Base-by-base conservation (phyloP, 2,113 vertebrate genomes). In the cat (Felis catus) region DNA sequence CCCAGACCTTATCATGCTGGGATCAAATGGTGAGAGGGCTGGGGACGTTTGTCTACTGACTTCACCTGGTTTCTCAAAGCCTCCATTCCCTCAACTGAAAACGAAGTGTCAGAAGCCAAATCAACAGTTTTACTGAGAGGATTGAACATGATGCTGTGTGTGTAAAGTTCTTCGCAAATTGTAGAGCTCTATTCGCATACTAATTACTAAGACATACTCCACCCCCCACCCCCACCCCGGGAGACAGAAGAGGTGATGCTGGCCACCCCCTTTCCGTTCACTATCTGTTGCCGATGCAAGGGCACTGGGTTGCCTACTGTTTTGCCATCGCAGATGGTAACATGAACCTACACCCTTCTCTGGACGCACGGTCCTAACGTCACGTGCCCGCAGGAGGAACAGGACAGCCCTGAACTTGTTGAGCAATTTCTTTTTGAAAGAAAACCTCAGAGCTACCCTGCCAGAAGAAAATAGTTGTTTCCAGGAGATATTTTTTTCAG, bases 391-490 rank as follows among this genome's bases (percentile, higher is more conserved):
- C 5, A 18, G 80, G 36, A 85, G 66, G 16, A 33, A 78, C 51
- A 39, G 58, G 91, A 96, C 84, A 88, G 12, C 81, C 48, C 31
- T 51, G 71, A 68, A 81, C 76, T 81, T 89, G 76, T 88, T 76
- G 71, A 92, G 48, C 94, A 88, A 96, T 96, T 97, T 97, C 71
- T 88, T 27, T 68, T 97, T 89, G 88, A 97, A 96, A 92, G 80
- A 65, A 97, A 97, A 91, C 53, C 81, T 96, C 61, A 93, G 94
- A 88, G 93, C 81, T 89, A 36, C 16, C 45, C 73, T 88, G 96
- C 94, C 91, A 89, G 96, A 91, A 94, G 58, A 97, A 97, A 94
- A 89, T 79, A 73, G 91, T 97, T 97, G 85, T 81, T 96, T 98
- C 97, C 95, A 92, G 96, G 84, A 97, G 45, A 33, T 86, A 4